Percentiles rank a stretch among this genome's conserved stretches.
These are phyloP conservation scores for Phaethon lepturus DNA, from an alignment of 2,113 vertebrate genomes.

Conservation along the genomic window DNA sequence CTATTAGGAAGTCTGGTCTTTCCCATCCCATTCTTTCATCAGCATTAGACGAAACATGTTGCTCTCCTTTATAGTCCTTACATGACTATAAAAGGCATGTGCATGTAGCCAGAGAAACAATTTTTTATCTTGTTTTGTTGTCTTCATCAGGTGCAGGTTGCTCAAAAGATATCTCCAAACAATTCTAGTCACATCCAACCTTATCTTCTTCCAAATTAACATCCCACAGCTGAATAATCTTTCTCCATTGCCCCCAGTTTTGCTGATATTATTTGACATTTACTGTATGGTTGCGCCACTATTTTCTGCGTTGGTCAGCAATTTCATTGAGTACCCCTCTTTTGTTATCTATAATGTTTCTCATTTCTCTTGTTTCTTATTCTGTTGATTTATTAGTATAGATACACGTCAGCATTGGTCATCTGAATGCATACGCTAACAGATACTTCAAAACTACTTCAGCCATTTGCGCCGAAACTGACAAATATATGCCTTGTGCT, in stretches of 20 bases:
- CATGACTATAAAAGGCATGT: neutral
- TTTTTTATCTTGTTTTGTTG: neutral
- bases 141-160: neutral
- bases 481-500: neutral
- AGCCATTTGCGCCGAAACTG: neutral
- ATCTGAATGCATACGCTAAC: neutral
- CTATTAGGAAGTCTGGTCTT: neutral
- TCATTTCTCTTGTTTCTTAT: neutral
- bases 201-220: neutral
- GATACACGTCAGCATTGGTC: neutral
- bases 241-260: neutral
- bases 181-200: accelerated
- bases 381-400: neutral
- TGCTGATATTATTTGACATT: neutral
- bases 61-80: neutral
- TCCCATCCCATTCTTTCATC: neutral
- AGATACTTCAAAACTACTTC: neutral
- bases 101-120: neutral
- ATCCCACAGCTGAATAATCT: neutral
- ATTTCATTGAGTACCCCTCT: neutral
- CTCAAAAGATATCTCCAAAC: neutral
- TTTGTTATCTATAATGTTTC: neutral
- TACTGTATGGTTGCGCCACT: neutral
- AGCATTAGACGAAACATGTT: neutral
- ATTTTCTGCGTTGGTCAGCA: accelerated